Percentiles rank a stretch among this genome's conserved stretches.
phyloP scores from a whole-genome alignment of 2,113 vertebrate genomes.

The Channa argus region DNA sequence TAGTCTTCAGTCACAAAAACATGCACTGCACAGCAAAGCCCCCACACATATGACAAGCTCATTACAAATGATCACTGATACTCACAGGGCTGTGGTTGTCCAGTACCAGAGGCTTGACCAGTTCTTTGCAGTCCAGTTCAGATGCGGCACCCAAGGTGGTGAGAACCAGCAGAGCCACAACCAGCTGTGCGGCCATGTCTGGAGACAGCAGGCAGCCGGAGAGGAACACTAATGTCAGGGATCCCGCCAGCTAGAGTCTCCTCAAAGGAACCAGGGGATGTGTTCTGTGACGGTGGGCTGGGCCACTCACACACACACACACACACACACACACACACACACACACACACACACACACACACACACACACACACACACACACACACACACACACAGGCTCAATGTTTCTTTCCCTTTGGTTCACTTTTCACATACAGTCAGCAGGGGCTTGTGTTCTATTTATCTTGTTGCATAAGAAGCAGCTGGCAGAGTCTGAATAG shows the following conservation, averaged over 20 bases:
- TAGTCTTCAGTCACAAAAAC: too few species aligned
- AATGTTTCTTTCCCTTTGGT: neutral
- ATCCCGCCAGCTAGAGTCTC: conserved; percentile 52
- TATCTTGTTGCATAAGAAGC: conserved; percentile 67
- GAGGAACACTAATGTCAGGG: conserved; percentile 58
- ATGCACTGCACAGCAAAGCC: neutral
- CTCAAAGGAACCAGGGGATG: conserved; percentile 44
- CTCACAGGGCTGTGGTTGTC: conserved; percentile 81
- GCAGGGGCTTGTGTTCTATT: conserved; percentile 51
- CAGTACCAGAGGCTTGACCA: conserved; percentile 76
- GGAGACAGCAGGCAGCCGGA: conserved; percentile 60
- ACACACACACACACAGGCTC: conserved; percentile 15
- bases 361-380: conserved; percentile 21
- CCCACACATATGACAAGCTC: conserved; percentile 1
- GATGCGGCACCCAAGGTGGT: conserved; percentile 67
- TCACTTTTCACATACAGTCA: conserved; percentile 40
- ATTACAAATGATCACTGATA: conserved; percentile 43
- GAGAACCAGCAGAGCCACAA: conserved; percentile 68
- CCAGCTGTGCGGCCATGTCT: conserved; percentile 77
- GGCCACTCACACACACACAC: conserved; percentile 36
- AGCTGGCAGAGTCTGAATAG: conserved; percentile 66
- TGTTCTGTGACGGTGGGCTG: conserved; percentile 64
- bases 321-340: conserved; percentile 22
- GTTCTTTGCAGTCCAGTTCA: conserved; percentile 71
- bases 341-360: conserved; percentile 26